Base-by-base conservation (phyloP, 2,797 vertebrate species). In the Pangasius larnaudii region DNA sequence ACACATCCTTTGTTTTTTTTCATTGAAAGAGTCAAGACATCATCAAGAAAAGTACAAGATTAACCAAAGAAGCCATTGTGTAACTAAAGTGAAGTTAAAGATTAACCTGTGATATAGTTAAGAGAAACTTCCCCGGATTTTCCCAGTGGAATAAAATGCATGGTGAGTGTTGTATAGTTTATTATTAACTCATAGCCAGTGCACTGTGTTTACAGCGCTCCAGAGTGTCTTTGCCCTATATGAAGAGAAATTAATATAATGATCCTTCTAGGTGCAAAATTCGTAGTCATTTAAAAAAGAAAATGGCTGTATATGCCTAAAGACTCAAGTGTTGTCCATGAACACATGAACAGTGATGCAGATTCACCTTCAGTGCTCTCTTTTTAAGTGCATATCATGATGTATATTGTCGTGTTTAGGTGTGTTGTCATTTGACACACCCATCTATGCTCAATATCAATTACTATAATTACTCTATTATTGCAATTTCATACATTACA, bases 81-180 rank as follows among this genome's bases (percentile, higher is more conserved):
- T 51, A 63, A 51, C 22, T 51, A n/a, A 87, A 30, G 3, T n/a
- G 4, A 14, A 58, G 79, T 63, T 61, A 51, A 59, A 59, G n/a
- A 87, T 87, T 87, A 83, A 83, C 16, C 56, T 58, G 36, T 18
- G 30, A 36, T 39, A 11, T 0, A 49, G 84, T 72, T 85, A 5
- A 3, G n/a, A n/a, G 24, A 58, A 86, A 71, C 16, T 56, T 53
- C 24, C 14, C 0, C 0, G 71, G 36, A 24, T 71, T 81, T 87
- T 59, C 51, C 39, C 85, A 30, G 49, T 56, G 13, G 33, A n/a
- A 56, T 69, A 33, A 79, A 69, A 42, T 13, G 24, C 78, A 14
- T 42, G 33, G 10, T 46, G 24, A 0, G 1, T 65, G 39, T 63
- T n/a, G 42, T 63, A 18, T 42, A 59, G 56, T 81, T 61, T 61